Conservation (phyloP, 2,113 vertebrate genomes). For the Hepsetus odoe region DNA sequence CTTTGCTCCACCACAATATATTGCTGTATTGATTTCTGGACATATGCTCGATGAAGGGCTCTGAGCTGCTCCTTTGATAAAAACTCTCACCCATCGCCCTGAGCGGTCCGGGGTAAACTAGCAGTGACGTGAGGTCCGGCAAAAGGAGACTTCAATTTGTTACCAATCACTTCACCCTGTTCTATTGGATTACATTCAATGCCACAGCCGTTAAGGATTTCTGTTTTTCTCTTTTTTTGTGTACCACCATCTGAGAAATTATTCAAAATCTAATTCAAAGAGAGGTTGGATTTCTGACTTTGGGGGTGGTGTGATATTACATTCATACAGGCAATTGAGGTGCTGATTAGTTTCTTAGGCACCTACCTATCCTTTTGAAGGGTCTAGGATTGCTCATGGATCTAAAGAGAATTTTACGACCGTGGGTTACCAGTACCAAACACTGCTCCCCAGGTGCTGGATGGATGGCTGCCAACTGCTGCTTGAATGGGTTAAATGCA, state of each 20-base stretch:
- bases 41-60: conserved; percentile 48
- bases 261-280: background rate
- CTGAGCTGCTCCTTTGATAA: conserved; percentile 50
- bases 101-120: conserved; percentile 36
- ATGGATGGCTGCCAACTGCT: too few species aligned
- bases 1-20: conserved; percentile 52
- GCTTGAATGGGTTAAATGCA: too few species aligned
- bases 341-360: background rate
- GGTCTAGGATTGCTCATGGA: background rate
- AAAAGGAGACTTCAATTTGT: conserved; percentile 48
- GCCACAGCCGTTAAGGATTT: conserved; percentile 13
- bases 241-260: conserved; percentile 3
- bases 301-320: conserved; percentile 2
- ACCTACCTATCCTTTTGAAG: background rate
- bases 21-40: conserved; percentile 59
- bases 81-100: conserved; percentile 48
- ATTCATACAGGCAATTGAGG: background rate
- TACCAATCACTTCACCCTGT: conserved; percentile 42
- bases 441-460: too few species aligned
- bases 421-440: too few species aligned
- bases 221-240: conserved; percentile 13
- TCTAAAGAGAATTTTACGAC: background rate
- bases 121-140: conserved; percentile 38
- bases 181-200: conserved; percentile 37
- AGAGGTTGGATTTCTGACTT: background rate